Evolutionary conservation across 2,113 vertebrate genomes (phyloP), one percentile per base, ranked within the genome.

Genomic region (Paramisgurnus dabryanus): DNA sequence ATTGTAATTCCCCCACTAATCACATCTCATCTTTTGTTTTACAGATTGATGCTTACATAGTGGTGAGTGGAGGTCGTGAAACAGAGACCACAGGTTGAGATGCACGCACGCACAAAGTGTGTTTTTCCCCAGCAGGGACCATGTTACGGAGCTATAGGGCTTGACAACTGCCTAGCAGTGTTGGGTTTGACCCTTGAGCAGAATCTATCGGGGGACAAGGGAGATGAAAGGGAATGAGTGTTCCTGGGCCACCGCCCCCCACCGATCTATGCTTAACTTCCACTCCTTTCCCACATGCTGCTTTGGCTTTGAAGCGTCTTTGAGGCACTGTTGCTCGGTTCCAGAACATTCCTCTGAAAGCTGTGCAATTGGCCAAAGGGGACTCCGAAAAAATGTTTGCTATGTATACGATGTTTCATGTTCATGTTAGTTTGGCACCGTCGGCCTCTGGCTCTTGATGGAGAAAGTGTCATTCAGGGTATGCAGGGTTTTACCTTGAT

Each of bases 1-100:
- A 13, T 79, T 15, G 3, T 49, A 73, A 80, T 15, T 71, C 11
- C 22, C 79, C 55, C 7, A 57, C 69, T 83, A 47, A 55, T 61
- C 79, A 7, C 41, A n/a, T 66, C 11, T 53, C 45, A 3, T 65
- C 34, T 67, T 49, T 73, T 82, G 66, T 81, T 71, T 91, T 93
- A 50, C 93, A 98, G 96, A 91, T 96, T 67, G 94, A 96, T 80
- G 96, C 94, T 13, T 96, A 97, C 68, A 85, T 98, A 80, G 91
- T 96, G 95, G 96, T 97, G 88, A 96, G 96, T 96, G 85, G 79
- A 88, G 72, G 77, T 76, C 74, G 83, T 65, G 63, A 66, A 27
- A 47, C 45, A 22, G 58, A 88, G 91, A 90, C 89, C 90, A 91
- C 89, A 39, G 78, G 71, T 82, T 60, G 86, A 43, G 22, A 43